A percentile compares a stretch with the other conserved stretches of the same genome.
Evolutionary conservation across 2,888 invertebrate species (phyloP).

Genomic region (Proisotoma minuta): DNA sequence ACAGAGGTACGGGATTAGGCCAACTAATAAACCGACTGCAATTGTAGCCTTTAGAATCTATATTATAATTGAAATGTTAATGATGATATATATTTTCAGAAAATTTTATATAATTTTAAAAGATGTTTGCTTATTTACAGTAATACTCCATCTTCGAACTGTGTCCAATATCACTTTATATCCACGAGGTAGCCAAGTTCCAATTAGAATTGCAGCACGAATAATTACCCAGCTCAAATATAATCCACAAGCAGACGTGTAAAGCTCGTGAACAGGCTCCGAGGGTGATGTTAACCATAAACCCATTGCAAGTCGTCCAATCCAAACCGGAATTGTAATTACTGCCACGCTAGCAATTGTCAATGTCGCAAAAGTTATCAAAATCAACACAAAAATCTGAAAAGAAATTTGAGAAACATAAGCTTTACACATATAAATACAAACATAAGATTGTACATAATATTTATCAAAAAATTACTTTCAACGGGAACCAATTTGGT

Average conservation of each 20-base stretch:
- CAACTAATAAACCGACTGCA: constrained; percentile 66
- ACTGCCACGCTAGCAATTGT: constrained; percentile 78
- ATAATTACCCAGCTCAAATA: constrained; percentile 93
- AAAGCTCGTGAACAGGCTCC: constrained; percentile 77
- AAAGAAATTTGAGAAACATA: constrained; percentile 25
- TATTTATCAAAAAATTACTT: no score
- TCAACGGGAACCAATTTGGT: constrained; percentile 71
- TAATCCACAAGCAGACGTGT: constrained; percentile 90
- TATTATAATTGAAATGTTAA: constrained; percentile 3
- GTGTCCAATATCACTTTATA: constrained; percentile 42
- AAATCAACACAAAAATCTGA: constrained; percentile 58
- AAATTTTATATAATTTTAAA: no score
- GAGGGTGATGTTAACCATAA: constrained; percentile 41
- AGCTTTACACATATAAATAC: no score
- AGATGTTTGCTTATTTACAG: constrained; percentile 29
- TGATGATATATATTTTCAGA: constrained; percentile 2
- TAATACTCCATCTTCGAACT: constrained; percentile 41
- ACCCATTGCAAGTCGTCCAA: constrained; percentile 45
- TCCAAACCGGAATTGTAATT: constrained; percentile 68
- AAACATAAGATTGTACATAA: no score
- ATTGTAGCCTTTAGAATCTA: constrained; percentile 69
- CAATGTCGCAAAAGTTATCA: constrained; percentile 76
- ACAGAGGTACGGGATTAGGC: constrained; percentile 84
- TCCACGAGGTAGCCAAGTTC: constrained; percentile 85
- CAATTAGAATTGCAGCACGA: constrained; percentile 72